Base-by-base conservation (phyloP, 2,888 invertebrate species). In the Allophyes oxyacanthae region DNA sequence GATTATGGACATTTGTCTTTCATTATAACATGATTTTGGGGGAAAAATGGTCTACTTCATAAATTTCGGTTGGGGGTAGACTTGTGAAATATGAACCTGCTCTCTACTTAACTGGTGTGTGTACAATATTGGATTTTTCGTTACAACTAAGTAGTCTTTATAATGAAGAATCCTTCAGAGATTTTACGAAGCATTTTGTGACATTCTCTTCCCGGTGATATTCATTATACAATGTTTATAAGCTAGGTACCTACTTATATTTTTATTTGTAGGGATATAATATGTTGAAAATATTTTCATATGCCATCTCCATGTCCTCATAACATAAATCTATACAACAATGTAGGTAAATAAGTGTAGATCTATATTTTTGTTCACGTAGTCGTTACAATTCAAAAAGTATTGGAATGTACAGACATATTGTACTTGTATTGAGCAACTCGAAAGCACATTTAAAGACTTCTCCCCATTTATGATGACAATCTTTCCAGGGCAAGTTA, bases 1-100 rank as follows among this genome's bases (percentile, higher is more conserved):
- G 77, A 80, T 80, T 75, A 75, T 63, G 64, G 65, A 74, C 77
- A 75, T 78, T 78, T 73, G 72, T 77, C 75, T 75, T 69, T 73
- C 72, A 75, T 77, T 68, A 63, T 64, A 49, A 61, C 54, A 61
- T 63, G 54, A 66, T 77, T 73, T 60, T 30, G 63, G 38, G 40
- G 26, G 25, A 72, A 65, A 49, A 64, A 62, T 50, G 41, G 58
- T 53, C 51, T 56, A 70, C 45, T 71, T 60, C 65, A 70, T 71
- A 71, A 52, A 69, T 64, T 74, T 46, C 69, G 9, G 52, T 30
- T 13, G 44, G 60, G 41, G 38, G 62, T 58, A 46, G 45, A 33
- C 55, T 60, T 33, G 53, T 53, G 69, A 69, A 46, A 68, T 58
- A 73, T 69, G 52, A 72, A 62, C 37, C 30, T n/a, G 36, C 34